phyloP scores from a whole-genome alignment of 2,888 invertebrate genomes.

The Drosophila nigricruria region DNA sequence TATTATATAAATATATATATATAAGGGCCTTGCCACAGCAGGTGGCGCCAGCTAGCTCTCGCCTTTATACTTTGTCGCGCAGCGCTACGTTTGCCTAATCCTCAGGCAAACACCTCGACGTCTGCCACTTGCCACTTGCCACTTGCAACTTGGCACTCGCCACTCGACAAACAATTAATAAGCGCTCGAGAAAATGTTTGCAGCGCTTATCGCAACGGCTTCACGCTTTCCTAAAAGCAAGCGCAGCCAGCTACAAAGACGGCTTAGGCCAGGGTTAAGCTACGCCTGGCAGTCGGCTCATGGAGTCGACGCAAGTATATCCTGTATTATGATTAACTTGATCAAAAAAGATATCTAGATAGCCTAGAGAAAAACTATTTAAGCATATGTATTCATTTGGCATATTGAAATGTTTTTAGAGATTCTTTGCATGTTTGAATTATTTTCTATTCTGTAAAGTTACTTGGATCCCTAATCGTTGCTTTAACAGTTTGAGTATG shows the following conservation, averaged over 20 bases:
- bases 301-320: slow-evolving; percentile 14
- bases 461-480: no score
- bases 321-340: not conserved
- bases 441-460: no score
- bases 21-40: slow-evolving; percentile 24
- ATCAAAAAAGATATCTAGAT: not conserved
- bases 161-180: slow-evolving; percentile 75
- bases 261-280: slow-evolving; percentile 21
- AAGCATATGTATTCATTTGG: no score
- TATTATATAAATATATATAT: not conserved
- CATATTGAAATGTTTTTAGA: no score
- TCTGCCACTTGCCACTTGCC: slow-evolving; percentile 34
- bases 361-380: no score
- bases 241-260: slow-evolving; percentile 15
- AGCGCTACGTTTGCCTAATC: slow-evolving; percentile 49
- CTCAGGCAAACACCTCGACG: slow-evolving; percentile 64
- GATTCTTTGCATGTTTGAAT: no score
- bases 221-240: slow-evolving; percentile 55
- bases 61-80: not conserved
- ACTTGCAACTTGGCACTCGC: slow-evolving; percentile 33
- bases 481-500: no score
- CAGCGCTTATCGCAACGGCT: slow-evolving; percentile 72
- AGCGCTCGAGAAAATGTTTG: slow-evolving; percentile 74
- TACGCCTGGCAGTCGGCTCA: not conserved
- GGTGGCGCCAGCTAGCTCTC: slow-evolving; percentile 18